Evolutionary conservation across 2,888 invertebrate genomes (phyloP), one percentile per base, ranked within the genome.

Genomic region (Polietes domitor): DNA sequence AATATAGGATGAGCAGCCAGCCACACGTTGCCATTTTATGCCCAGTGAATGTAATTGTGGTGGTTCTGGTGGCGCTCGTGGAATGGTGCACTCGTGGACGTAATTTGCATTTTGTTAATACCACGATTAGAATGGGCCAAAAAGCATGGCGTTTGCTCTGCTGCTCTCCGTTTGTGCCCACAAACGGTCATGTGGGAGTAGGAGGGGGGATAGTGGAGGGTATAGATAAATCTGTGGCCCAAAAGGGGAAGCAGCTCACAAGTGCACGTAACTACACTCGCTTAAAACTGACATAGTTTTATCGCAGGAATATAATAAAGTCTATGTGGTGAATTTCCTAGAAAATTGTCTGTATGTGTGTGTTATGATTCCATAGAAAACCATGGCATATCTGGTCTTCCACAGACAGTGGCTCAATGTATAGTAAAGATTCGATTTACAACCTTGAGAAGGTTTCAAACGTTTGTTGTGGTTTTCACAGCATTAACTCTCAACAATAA

Each of bases 21-120:
- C 28, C 61, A 28, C 28, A 26, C 26, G 43, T 41, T 10, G 68
- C 68, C 68, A 37, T 68, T 68, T 68, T 21, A 43, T 43, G 41
- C 43, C 10, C 12, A 68, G 12, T n/a, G 28, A 28, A n/a, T n/a
- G 63, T 61, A 61, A n/a, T 28, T 61, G n/a, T 61, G 17, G 61
- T 61, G 61, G n/a, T 26, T 61, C n/a, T 15, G 26, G n/a, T 58
- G 28, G 61, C n/a, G 21, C 21, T n/a, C n/a, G n/a, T 15, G 17
- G n/a, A 9, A 28, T 15, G 58, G 1, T 32, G 61, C 28, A 61
- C 7, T 47, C 61, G 26, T 61, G 61, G 28, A 41, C 15, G 80
- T 84, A 84, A 84, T 84, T 84, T 84, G 84, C 84, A 84, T 84
- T 84, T 84, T 84, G 78, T 84, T 84, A 84, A 84, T 78, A 72